Conservation (phyloP, 2,888 invertebrate species). For the Eristalis pertinax region DNA sequence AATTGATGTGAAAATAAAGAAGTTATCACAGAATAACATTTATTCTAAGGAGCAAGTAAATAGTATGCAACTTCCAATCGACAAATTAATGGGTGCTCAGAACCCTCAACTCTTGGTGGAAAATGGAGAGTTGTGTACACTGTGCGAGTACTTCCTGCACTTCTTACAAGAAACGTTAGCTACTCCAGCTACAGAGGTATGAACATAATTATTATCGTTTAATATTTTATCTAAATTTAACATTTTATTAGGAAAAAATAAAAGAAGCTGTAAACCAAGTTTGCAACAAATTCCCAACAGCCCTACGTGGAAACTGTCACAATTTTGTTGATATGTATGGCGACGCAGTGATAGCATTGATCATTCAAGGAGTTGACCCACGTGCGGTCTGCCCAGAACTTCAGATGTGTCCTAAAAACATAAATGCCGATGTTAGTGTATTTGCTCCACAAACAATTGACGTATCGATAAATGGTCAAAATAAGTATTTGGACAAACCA, state of each 20-base stretch:
- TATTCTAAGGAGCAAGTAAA: slow-evolving; percentile 78
- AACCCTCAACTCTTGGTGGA: slow-evolving; percentile 76
- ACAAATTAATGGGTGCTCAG: slow-evolving; percentile 81
- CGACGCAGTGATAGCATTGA: slow-evolving; percentile 88
- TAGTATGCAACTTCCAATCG: slow-evolving; percentile 83
- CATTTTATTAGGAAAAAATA: slow-evolving; percentile 84
- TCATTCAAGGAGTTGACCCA: slow-evolving; percentile 85
- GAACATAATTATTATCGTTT: neutral
- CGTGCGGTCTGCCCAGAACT: slow-evolving; percentile 85
- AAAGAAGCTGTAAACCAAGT: slow-evolving; percentile 86
- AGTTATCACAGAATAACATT: slow-evolving; percentile 77
- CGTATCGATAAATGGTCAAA: slow-evolving; percentile 64
- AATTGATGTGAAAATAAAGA: slow-evolving; percentile 77
- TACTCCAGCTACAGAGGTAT: slow-evolving; percentile 86
- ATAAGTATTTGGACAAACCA: slow-evolving; percentile 83
- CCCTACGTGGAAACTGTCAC: slow-evolving; percentile 86
- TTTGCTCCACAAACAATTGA: slow-evolving; percentile 79
- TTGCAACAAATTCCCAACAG: slow-evolving; percentile 86
- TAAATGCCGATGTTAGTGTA: slow-evolving; percentile 82
- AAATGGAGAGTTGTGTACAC: slow-evolving; percentile 85
- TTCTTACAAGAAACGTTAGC: slow-evolving; percentile 89
- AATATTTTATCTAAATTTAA: neutral
- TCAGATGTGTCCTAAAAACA: slow-evolving; percentile 85
- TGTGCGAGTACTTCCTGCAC: slow-evolving; percentile 92
- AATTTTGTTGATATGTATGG: slow-evolving; percentile 91